Evolutionary conservation across 2,797 vertebrate species (phyloP), one percentile per base, ranked within the genome.

Genomic region (Pantherophis vulpinus): DNA sequence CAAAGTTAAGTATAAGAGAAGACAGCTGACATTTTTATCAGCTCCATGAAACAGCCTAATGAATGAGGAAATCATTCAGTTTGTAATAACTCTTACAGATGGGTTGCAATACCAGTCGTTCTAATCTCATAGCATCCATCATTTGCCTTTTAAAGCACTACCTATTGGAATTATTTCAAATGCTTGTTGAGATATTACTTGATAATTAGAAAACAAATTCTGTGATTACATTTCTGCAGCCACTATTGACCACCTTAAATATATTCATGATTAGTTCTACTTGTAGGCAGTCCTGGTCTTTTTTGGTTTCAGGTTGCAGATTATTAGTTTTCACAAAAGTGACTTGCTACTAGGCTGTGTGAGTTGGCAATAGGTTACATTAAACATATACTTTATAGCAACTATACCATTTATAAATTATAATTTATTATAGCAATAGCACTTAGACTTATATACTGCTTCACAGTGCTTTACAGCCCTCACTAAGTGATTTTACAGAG

Each of bases 201-300:
- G 87, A 89, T 93, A 91, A 86, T 93, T 93, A 91, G 51, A 83
- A 89, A 93, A 59, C 90, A 89, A 89, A 93, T 91, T 87, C 70
- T 86, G 61, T 56, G 47, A 87, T 89, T 91, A 91, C 66, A 58
- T 89, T 93, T 91, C 32, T 63, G 70, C 87, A 83, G 63, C 70
- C 16, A 79, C 47, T 58, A 91, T 91, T 86, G 87, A 91, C 89
- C 87, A 58, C 86, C 27, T 91, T 86, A 66, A 91, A 87, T 87
- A 93, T 63, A 60, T 63, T 58, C 47, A 37, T 59, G 83, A 51
- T 91, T 91, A 93, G 89, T 91, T 89, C 70, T 63, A 74, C 58
- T 86, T 59, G 10, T 63, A 89, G 87, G 86, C 63, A 91, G 42
- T 93, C 70, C 47, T 59, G 89, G 5, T 89, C 60, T 87, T 90